Percentiles rank a stretch among this genome's conserved stretches.
Conservation (phyloP, 2,113 vertebrate species). For the Calonectris borealis region DNA sequence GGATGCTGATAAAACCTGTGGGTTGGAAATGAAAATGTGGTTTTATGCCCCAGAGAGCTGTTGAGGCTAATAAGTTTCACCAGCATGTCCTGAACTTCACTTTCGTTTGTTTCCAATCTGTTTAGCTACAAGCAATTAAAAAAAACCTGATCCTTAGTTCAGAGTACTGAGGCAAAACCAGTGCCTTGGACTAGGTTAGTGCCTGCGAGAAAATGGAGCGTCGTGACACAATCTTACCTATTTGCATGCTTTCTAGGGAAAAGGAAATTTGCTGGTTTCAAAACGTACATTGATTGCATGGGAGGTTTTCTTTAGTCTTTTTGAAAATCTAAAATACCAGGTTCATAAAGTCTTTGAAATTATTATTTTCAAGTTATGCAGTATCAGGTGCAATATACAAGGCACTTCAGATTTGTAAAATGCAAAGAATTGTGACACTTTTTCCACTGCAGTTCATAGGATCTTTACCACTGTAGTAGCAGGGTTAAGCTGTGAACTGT, state of each 20-base stretch:
- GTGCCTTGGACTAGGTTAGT: not conserved
- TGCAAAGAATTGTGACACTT: not conserved
- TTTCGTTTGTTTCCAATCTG: not conserved
- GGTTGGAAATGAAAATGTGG: not conserved
- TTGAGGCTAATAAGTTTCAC: not conserved
- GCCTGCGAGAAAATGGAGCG: accelerated
- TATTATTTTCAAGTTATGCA: not conserved
- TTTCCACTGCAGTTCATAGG: not conserved
- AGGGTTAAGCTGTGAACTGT: not conserved
- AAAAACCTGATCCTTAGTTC: not conserved
- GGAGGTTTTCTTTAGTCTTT: not conserved
- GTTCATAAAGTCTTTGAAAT: not conserved
- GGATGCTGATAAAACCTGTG: not conserved
- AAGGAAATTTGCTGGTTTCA: not conserved
- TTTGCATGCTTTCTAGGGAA: not conserved
- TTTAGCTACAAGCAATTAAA: not conserved
- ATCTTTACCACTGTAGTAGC: not conserved
- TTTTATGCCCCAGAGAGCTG: not conserved
- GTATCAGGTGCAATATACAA: not conserved
- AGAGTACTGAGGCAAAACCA: not conserved
- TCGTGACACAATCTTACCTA: too few relatives aligned
- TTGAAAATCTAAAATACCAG: not conserved
- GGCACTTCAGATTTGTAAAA: not conserved
- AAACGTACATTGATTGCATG: not conserved
- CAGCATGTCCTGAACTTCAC: not conserved